These are phyloP conservation scores for Drosophila pallidifrons DNA, from an alignment of 1,140 invertebrate species.

Conservation along the genomic window DNA sequence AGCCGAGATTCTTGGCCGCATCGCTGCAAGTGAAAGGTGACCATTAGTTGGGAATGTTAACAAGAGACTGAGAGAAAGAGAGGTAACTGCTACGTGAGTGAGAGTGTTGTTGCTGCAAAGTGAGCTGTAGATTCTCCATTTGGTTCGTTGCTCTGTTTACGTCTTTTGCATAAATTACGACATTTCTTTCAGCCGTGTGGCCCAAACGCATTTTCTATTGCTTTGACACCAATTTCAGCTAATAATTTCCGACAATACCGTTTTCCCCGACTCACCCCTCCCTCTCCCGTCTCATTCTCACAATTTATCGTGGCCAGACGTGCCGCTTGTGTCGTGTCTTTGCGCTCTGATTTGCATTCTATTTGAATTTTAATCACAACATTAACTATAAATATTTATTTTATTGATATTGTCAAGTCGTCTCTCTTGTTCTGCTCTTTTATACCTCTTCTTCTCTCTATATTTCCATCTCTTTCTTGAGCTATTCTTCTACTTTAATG, in stretches of 20 bases:
- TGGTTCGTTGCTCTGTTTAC: conserved; percentile 80
- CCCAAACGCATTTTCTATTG: conserved; percentile 66
- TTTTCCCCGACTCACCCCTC: not conserved
- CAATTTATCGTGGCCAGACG: not conserved
- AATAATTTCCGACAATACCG: conserved; percentile 71
- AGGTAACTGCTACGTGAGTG: conserved; percentile 63
- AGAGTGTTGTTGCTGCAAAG: conserved; percentile 60
- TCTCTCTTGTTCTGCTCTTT: conserved; percentile 1
- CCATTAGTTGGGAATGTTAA: conserved; percentile 9
- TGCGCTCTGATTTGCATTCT: conserved; percentile 76
- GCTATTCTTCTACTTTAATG: conserved; percentile 7
- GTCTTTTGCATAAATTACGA: conserved; percentile 79
- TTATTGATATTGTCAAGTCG: conserved; percentile 61
- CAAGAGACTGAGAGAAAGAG: conserved; percentile 26
- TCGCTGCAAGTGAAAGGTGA: conserved; percentile 89
- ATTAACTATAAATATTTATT: conserved; percentile 79
- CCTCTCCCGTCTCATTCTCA: not conserved
- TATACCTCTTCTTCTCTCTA: conserved; percentile 1
- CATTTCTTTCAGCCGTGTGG: conserved; percentile 42
- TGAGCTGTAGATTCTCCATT: conserved; percentile 31
- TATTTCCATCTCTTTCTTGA: conserved; percentile 21
- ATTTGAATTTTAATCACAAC: conserved; percentile 78
- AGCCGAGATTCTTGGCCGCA: conserved; percentile 94
- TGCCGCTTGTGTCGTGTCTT: conserved; percentile 33
- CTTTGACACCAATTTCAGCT: conserved; percentile 78